phyloP scores from a whole-genome alignment of 2,888 invertebrate genomes.

The Tolmerus cingulatus region DNA sequence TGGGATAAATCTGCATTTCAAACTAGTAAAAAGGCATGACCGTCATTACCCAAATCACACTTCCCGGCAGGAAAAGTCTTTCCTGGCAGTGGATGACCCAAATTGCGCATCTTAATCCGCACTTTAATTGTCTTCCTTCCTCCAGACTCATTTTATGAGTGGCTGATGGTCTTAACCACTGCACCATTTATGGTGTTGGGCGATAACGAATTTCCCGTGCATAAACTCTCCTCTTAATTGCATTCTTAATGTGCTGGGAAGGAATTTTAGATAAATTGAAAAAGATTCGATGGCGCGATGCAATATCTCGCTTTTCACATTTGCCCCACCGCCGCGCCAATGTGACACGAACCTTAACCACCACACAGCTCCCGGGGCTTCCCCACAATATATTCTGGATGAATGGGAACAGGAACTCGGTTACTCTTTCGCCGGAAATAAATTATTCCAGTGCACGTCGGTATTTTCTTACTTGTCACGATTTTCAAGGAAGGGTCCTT shows the following conservation, averaged over 20 bases:
- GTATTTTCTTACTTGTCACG: not conserved
- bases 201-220: not conserved
- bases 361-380: not conserved
- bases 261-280: not conserved
- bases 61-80: not conserved
- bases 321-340: not conserved
- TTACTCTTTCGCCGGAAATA: constrained; percentile 15
- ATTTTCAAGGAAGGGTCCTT: not conserved
- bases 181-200: not conserved
- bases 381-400: not conserved
- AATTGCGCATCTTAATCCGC: not conserved
- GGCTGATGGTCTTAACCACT: not conserved
- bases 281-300: not conserved
- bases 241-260: not conserved
- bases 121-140: not conserved
- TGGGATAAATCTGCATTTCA: not conserved
- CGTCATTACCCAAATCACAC: not conserved
- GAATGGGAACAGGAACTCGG: constrained; percentile 4
- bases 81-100: not conserved
- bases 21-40: not conserved
- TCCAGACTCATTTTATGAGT: not conserved
- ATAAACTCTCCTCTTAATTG: not conserved
- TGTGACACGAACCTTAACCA: not conserved
- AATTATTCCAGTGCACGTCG: not conserved
- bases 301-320: not conserved